A percentile compares a stretch with the other conserved stretches of the same genome.
These are phyloP conservation scores for Phylloscopus whistleri DNA, from an alignment of 2,113 vertebrate species.

Conservation along the genomic window DNA sequence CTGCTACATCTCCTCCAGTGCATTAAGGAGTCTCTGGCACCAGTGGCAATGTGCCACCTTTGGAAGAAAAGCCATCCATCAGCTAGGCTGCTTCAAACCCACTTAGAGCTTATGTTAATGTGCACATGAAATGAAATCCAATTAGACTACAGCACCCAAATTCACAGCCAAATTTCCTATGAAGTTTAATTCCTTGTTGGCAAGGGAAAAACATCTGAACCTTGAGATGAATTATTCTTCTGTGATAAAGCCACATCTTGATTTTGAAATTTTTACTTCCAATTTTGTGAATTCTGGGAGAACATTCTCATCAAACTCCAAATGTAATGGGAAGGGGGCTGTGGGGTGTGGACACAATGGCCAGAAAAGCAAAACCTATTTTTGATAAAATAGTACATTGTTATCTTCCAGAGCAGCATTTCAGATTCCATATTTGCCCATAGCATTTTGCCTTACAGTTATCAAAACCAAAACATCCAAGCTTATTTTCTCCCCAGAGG, in stretches of 20 bases:
- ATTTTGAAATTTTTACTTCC: background rate
- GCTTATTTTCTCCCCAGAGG: background rate
- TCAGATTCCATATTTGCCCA: background rate
- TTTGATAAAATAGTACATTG: background rate
- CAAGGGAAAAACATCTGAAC: background rate
- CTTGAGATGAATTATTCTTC: background rate
- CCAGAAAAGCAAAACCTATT: background rate
- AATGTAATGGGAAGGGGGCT: rapidly evolving
- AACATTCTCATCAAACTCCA: background rate
- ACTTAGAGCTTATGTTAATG: background rate
- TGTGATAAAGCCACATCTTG: background rate
- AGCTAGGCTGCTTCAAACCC: background rate
- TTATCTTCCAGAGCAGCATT: background rate
- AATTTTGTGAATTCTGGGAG: background rate
- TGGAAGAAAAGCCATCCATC: background rate
- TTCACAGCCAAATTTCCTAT: background rate
- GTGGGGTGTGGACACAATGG: too few species aligned
- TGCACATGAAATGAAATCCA: background rate
- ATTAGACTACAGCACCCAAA: background rate
- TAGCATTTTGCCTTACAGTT: background rate
- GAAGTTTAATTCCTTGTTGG: background rate
- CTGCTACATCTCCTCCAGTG: background rate
- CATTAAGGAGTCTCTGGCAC: background rate
- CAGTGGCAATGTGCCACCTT: background rate
- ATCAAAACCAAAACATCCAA: background rate